Base-by-base conservation (phyloP, 1,140 invertebrate genomes). In the Chironomus tepperi region DNA sequence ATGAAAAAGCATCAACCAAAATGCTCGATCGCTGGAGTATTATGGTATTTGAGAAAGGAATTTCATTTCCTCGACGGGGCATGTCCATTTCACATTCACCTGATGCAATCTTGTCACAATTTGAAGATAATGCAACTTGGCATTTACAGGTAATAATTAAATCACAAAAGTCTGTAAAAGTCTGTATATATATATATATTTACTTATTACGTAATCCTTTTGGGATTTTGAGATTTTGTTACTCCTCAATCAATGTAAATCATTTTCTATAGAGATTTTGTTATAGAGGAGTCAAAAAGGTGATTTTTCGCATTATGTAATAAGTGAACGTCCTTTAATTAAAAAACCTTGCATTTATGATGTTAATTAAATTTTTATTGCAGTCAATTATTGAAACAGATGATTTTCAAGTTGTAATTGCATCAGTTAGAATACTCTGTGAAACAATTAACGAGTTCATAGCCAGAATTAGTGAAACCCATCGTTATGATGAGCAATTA, bases 1-100 rank as follows among this genome's bases (percentile, higher is more conserved):
- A 98, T 80, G 96, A 98, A 84, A 90, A 93, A 77, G 95, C 96
- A 8, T 92, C 95, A 76, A 96, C 95, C 64, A 98, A 97, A 84
- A 97, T 98, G 91, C 84, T 98, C 42, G 96, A 98, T 83, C 90
- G 95, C 76, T 96, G 94, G 94, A 94, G 93, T 79, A 93, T 96
- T 79, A 93, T 96, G 94, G 93, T 93, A 2, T 97, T 94, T 79
- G 91, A 93, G 82, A 87, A 90, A 42, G 87, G 88, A 64, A 87
- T 93, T 77, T 86, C 89, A 7, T 82, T 89, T 74, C 84, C 85
- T 24, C 79, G 80, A 73, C 83, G 85, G 15, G 89, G 87, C 79
- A 83, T 85, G 79, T 87, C 84, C 19, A 80, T 87, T 73, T 87
- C 85, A 75, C 81, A 78, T 43, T 85, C 84, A 77, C 80, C 83